These are phyloP conservation scores for Tringa solitaria DNA, from an alignment of 2,113 vertebrate genomes.

Conservation along the genomic window DNA sequence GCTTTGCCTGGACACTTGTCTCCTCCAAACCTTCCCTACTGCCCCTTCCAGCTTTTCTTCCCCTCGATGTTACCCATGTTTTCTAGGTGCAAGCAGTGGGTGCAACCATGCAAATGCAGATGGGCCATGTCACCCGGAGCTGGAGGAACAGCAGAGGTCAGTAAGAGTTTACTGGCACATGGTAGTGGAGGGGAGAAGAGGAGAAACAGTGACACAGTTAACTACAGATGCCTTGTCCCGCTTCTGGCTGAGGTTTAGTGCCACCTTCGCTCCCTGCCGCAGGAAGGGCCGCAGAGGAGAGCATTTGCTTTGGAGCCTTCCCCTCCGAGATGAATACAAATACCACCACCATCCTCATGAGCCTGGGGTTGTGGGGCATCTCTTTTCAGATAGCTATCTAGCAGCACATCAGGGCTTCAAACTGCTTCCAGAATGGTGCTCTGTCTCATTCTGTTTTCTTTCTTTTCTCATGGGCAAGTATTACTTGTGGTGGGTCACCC, in stretches of 20 bases:
- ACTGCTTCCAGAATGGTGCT: not conserved
- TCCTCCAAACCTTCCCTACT: not conserved
- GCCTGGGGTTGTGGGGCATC: not conserved
- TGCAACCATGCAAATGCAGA: not conserved
- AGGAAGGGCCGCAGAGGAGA: not conserved
- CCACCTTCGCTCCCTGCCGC: accelerated
- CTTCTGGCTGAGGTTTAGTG: not conserved
- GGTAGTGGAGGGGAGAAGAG: not conserved
- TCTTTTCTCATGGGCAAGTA: not conserved
- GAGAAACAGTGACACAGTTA: not conserved
- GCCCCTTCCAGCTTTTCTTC: not conserved
- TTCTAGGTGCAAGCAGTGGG: not conserved
- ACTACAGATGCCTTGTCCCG: not conserved
- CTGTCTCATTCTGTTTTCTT: not conserved
- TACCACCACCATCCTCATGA: not conserved
- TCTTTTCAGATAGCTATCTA: not conserved
- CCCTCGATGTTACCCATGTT: not conserved
- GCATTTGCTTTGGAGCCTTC: accelerated
- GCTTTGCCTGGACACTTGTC: not conserved
- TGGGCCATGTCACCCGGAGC: not conserved
- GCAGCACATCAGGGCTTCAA: not conserved
- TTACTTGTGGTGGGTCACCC: not conserved
- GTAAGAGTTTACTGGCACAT: not conserved
- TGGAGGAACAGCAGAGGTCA: not conserved
- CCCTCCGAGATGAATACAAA: not conserved